phyloP scores from a whole-genome alignment of 2,797 vertebrate species.

The Champsocephalus esox region DNA sequence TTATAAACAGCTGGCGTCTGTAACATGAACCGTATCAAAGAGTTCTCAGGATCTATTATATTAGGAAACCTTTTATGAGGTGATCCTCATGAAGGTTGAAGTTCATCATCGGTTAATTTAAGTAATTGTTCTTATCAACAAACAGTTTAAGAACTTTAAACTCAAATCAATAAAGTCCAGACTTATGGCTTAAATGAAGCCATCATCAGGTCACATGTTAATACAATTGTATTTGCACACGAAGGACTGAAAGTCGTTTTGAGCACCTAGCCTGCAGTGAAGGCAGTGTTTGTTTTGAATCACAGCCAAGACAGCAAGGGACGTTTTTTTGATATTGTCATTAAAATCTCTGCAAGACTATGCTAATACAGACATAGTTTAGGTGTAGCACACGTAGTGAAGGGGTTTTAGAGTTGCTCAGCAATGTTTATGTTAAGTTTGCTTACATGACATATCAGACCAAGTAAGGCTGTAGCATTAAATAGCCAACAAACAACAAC shows the following conservation, averaged over 20 bases:
- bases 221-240: conserved; percentile 4
- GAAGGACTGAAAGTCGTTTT: not conserved
- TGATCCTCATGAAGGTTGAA: conserved; percentile 15
- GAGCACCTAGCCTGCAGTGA: conserved; percentile 10
- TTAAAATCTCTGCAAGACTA: not conserved
- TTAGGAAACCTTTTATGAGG: conserved; percentile 23
- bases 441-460: not conserved
- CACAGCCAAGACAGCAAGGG: not conserved
- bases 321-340: not conserved
- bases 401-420: not conserved
- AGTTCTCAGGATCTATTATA: conserved; percentile 23
- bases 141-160: not conserved
- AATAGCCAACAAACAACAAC: not conserved
- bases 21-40: conserved; percentile 32
- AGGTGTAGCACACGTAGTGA: not conserved
- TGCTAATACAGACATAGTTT: not conserved
- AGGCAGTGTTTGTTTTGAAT: conserved; percentile 2
- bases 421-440: not conserved
- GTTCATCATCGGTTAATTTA: conserved; percentile 22
- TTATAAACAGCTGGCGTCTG: conserved; percentile 2
- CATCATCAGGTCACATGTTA: not conserved
- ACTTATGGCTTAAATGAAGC: not conserved
- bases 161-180: not conserved
- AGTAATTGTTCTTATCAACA: conserved; percentile 25
- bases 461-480: not conserved